Percentiles rank a stretch among this genome's conserved stretches.
These are phyloP conservation scores for Chymomyza costata DNA, from an alignment of 1,140 invertebrate genomes.

Conservation along the genomic window DNA sequence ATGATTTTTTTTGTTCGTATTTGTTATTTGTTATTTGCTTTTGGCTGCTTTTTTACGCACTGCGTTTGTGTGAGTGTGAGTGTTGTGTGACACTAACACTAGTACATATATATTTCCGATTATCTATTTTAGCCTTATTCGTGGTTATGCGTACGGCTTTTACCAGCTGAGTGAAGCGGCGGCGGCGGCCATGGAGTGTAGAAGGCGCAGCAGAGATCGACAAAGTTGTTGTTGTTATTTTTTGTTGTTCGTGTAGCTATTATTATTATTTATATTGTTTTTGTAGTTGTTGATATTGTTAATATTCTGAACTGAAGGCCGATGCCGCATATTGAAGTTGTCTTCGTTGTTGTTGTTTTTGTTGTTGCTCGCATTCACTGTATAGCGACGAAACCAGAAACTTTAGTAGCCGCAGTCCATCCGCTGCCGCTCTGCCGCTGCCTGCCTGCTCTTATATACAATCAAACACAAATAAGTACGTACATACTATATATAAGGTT, in stretches of 20 bases:
- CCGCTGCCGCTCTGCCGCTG: no score
- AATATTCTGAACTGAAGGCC: conserved; percentile 39
- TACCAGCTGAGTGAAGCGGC: conserved; percentile 22
- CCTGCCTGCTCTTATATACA: no score
- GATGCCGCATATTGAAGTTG: conserved; percentile 40
- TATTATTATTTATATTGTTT: conserved; percentile 5
- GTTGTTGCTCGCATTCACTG: conserved; percentile 23
- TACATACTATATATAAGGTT: no score
- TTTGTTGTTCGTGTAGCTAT: conserved; percentile 1
- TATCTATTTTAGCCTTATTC: conserved; percentile 28
- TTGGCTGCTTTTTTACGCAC: conserved; percentile 23
- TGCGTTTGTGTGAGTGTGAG: not conserved
- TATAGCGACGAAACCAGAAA: conserved; percentile 40
- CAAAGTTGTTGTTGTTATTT: conserved; percentile 19
- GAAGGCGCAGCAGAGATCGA: conserved; percentile 11
- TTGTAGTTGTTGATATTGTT: conserved; percentile 23
- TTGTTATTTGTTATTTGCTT: conserved; percentile 13
- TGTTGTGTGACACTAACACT: not conserved
- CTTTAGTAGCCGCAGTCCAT: no score
- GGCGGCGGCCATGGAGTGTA: conserved; percentile 4
- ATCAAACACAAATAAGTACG: no score
- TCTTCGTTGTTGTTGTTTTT: conserved; percentile 18
- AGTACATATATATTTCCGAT: conserved; percentile 6
- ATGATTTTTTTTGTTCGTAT: conserved; percentile 22
- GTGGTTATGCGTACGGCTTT: conserved; percentile 5